Percentiles rank a stretch among this genome's conserved stretches.
These are phyloP conservation scores for Esox lucius DNA, from an alignment of 2,797 vertebrate species.

Conservation along the genomic window DNA sequence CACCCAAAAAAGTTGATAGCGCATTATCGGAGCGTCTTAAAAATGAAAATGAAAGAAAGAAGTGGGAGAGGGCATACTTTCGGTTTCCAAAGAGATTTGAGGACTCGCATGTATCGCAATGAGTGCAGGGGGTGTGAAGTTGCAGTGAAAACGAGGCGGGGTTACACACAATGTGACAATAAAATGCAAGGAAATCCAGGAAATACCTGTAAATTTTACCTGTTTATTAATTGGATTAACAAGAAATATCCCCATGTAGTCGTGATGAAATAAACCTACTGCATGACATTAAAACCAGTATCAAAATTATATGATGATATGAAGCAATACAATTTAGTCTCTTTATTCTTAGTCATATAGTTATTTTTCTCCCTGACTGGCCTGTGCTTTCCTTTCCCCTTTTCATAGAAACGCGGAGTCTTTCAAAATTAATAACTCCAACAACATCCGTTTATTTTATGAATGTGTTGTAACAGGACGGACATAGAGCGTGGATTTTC, in stretches of 20 bases:
- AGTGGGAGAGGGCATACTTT: conserved; percentile 55
- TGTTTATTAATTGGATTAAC: neutral
- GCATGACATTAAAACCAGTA: neutral
- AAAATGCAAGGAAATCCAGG: no score
- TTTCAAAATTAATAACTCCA: neutral
- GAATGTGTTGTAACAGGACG: neutral
- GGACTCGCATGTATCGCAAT: neutral
- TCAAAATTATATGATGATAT: no score
- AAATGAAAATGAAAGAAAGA: conserved; percentile 76
- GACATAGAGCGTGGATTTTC: neutral
- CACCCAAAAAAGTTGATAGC: neutral
- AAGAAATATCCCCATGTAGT: neutral
- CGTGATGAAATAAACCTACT: neutral
- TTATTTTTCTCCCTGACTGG: neutral
- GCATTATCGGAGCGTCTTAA: conserved; percentile 21
- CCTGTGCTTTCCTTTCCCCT: neutral
- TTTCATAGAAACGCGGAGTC: neutral
- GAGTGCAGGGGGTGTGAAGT: neutral
- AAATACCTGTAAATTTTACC: neutral
- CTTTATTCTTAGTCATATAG: neutral
- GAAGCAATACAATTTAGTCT: no score
- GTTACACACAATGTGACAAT: no score
- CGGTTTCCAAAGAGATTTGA: conserved; percentile 64
- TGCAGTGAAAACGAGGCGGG: neutral
- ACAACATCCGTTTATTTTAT: neutral